phyloP scores from a whole-genome alignment of 2,797 vertebrate genomes.

The Myripristis jacobus region DNA sequence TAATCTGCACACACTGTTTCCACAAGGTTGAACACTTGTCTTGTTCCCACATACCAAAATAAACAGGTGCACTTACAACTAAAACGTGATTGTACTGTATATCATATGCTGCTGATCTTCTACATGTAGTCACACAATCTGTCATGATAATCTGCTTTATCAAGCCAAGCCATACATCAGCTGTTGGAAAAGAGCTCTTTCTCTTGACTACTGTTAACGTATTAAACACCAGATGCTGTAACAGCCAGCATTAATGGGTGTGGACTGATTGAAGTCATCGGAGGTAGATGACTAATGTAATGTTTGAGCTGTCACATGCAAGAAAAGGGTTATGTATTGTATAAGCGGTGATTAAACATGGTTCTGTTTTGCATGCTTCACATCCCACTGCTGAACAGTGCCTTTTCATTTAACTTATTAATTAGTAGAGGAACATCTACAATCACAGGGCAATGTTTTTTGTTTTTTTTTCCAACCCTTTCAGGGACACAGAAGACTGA shows the following conservation, averaged over 20 bases:
- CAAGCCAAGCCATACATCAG: conserved; percentile 30
- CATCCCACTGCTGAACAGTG: conserved; percentile 56
- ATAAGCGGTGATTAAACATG: conserved; percentile 2
- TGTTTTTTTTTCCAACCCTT: neutral
- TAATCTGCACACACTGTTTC: conserved; percentile 30
- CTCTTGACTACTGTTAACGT: neutral
- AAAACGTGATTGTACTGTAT: conserved; percentile 64
- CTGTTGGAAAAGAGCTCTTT: neutral
- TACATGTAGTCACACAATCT: conserved; percentile 34
- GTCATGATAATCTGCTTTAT: conserved; percentile 14
- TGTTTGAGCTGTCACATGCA: neutral
- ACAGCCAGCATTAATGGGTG: neutral
- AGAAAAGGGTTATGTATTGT: conserved; percentile 5
- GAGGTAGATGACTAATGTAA: neutral
- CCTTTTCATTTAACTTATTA: conserved; percentile 59
- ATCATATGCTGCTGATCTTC: conserved; percentile 65
- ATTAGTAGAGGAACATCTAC: conserved; percentile 13
- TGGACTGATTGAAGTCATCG: neutral
- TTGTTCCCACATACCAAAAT: conserved; percentile 60
- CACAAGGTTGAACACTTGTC: conserved; percentile 21
- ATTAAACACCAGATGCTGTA: neutral
- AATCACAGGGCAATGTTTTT: neutral
- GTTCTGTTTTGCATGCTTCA: conserved; percentile 17
- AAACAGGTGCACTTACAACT: conserved; percentile 67
- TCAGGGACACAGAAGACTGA: neutral